These are phyloP conservation scores for Smithornis capensis DNA, from an alignment of 2,113 vertebrate species.

Conservation along the genomic window DNA sequence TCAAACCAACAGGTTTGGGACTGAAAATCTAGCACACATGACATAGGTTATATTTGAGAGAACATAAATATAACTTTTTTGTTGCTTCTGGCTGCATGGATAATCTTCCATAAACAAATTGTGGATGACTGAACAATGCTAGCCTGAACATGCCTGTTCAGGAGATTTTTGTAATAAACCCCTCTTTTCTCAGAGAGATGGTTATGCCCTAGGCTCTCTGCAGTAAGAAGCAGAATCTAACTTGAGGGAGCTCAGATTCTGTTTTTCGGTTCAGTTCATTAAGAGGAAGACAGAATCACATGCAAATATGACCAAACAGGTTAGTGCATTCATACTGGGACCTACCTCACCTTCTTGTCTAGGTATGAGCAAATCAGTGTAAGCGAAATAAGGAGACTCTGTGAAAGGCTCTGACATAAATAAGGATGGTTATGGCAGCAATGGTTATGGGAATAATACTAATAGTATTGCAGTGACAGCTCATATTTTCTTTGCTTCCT, in stretches of 20 bases:
- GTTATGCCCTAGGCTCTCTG: background rate
- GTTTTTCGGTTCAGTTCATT: background rate
- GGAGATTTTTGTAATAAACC: background rate
- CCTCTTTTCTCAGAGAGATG: background rate
- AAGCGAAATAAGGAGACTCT: background rate
- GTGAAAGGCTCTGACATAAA: background rate
- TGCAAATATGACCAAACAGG: background rate
- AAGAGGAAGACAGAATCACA: background rate
- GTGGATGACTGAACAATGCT: background rate
- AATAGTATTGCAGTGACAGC: background rate
- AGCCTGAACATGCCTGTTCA: background rate
- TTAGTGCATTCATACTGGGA: background rate
- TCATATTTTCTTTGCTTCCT: constrained; percentile 18
- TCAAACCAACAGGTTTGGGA: background rate
- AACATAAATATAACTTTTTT: background rate
- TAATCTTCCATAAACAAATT: constrained; percentile 39
- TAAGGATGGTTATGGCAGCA: background rate
- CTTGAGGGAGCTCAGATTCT: background rate
- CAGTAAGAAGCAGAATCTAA: background rate
- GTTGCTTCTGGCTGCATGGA: constrained; percentile 6
- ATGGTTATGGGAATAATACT: background rate
- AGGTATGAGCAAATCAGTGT: background rate
- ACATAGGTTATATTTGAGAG: background rate
- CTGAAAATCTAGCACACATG: background rate
- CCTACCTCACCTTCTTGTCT: background rate